A percentile compares a stretch with the other conserved stretches of the same genome.
Conservation (phyloP, 2,797 vertebrate genomes). For the Columba guinea region DNA sequence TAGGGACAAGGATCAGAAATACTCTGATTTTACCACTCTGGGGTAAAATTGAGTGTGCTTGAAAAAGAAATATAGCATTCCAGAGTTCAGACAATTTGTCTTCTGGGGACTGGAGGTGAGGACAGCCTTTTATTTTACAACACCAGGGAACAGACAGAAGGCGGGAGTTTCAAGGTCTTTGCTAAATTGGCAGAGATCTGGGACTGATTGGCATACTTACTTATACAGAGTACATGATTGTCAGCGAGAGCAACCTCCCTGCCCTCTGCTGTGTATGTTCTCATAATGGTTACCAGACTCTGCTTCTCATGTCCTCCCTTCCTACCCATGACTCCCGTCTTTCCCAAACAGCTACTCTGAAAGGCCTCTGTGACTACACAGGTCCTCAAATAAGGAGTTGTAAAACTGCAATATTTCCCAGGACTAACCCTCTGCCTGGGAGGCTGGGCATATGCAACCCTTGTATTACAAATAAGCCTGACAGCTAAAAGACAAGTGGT, state of each 20-base stretch:
- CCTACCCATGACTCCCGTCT: rapidly evolving
- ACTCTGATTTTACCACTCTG: not conserved
- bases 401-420: not conserved
- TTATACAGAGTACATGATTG: not conserved
- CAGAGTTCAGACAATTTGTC: not conserved
- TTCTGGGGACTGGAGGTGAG: not conserved
- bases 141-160: not conserved
- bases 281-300: not conserved
- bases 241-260: not conserved
- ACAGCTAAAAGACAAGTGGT: not conserved
- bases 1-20: not conserved
- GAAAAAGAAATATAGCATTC: not conserved
- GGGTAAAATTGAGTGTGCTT: not conserved
- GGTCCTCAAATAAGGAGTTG: not conserved
- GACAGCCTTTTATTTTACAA: not conserved
- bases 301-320: not conserved
- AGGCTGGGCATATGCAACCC: rapidly evolving
- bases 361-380: rapidly evolving
- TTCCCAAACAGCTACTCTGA: not conserved
- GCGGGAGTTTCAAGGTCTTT: not conserved
- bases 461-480: not conserved
- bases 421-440: not conserved
- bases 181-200: not conserved
- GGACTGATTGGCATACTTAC: not conserved
- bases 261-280: not conserved